Base-by-base conservation (phyloP, 1,140 invertebrate species). In the Marisa cornuarietis region DNA sequence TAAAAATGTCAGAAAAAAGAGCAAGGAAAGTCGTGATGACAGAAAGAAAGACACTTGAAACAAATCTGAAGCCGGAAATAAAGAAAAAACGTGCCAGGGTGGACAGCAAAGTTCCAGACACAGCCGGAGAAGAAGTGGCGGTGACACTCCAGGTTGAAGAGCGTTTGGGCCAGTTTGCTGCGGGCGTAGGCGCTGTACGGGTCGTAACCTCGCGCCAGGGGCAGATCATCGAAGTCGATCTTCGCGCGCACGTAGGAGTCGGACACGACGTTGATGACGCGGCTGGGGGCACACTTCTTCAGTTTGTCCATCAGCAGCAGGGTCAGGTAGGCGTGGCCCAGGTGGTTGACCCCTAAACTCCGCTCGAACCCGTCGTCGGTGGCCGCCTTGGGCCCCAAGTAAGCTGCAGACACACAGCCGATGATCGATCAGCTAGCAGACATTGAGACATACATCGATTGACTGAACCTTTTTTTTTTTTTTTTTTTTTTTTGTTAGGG, bases 321-420 rank as follows among this genome's bases (percentile, higher is more conserved):
- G 0, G 87, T 89, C 63, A 90, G 83, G 58, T 87, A 87, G 83
- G 89, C 90, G 75, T 90, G 89, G 7, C 91, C 90, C 11, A 92
- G 83, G 82, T 92, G 90, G 80, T 92, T 92, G 11, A 91, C 89
- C 11, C 89, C 90, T 52, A 92, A 87, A 31, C 96, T 94, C 69
- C 94, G 94, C 91, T 98, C 96, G 91, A 95, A 95, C 0, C 95
- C 95, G 91, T 97, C 96, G 26, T 85, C 82, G 9, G 91, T 91
- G 3, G 84, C 85, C 4, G 81, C 82, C 66, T 86, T 86, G 9
- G 89, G 89, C 14, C 89, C 89, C 85, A 89, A 76, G 81, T 90
- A 90, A 52, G 81, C 89, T 90, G 83, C 6, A 82, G 83, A 66
- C n/a, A n/a, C n/a, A n/a, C 5, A 62, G 68, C 61, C 18, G 22